Conservation (phyloP, 64 coral and sea anemone genomes). For the Actinia equina region DNA sequence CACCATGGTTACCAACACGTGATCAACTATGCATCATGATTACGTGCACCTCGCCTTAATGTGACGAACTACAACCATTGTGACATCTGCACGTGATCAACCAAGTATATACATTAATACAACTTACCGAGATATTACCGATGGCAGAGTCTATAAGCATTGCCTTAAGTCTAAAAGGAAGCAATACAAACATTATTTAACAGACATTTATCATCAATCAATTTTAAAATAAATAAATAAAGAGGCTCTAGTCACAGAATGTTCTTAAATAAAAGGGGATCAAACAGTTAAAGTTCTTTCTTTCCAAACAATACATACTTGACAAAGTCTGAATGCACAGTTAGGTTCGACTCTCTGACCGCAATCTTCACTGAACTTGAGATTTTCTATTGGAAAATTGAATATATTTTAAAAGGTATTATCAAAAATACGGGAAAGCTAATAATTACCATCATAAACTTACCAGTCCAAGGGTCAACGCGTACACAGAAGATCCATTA, state of each 20-base stretch:
- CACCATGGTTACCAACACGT: too few species aligned
- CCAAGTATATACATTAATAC: background rate
- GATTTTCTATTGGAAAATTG: slow-evolving; percentile 42
- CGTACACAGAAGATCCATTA: slow-evolving; percentile 65
- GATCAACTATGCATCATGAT: too few species aligned
- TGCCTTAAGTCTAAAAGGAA: slow-evolving; percentile 34
- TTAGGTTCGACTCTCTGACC: slow-evolving; percentile 44
- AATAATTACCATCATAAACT: background rate
- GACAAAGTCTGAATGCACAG: slow-evolving; percentile 50
- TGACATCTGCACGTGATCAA: too few species aligned
- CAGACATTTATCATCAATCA: too few species aligned
- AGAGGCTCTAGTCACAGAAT: too few species aligned
- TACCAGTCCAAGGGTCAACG: slow-evolving; percentile 75
- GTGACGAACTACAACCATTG: too few species aligned
- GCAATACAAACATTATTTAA: too few species aligned
- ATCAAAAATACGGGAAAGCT: too few species aligned
- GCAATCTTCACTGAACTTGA: slow-evolving; percentile 47
- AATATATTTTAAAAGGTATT: background rate
- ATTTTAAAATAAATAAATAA: too few species aligned
- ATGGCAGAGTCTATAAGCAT: slow-evolving; percentile 57
- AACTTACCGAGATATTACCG: slow-evolving; percentile 62
- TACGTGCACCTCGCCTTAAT: too few species aligned
- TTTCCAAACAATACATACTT: slow-evolving; percentile 37
- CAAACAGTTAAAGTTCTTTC: too few species aligned
- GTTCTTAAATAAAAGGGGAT: background rate